phyloP scores from a whole-genome alignment of 2,888 invertebrate species.

The Mesoligia furuncula region DNA sequence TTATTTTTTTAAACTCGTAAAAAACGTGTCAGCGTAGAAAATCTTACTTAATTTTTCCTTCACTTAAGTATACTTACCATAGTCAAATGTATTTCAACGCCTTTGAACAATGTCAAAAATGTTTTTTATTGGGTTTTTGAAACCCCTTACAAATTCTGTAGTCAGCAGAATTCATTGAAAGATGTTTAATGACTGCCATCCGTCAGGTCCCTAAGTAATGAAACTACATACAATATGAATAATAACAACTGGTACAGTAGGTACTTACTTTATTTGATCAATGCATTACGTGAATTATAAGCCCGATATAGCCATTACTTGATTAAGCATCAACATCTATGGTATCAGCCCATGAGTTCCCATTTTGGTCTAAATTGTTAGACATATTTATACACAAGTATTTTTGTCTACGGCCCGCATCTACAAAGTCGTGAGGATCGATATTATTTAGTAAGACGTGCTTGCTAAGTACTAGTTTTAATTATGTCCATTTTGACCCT shows the following conservation, averaged over 20 bases:
- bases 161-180: neutral
- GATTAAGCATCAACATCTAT: neutral
- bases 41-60: too few relatives aligned
- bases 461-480: neutral
- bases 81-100: neutral
- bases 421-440: neutral
- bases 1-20: neutral
- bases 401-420: neutral
- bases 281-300: neutral
- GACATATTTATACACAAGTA: neutral
- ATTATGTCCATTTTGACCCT: slow-evolving; percentile 5
- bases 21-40: neutral
- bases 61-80: neutral
- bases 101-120: too few relatives aligned
- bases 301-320: slow-evolving; percentile 8
- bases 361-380: neutral
- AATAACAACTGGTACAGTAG: neutral
- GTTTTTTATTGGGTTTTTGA: too few relatives aligned
- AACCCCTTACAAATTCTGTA: neutral
- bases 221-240: neutral
- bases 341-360: neutral
- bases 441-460: neutral
- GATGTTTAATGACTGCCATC: neutral
- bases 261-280: slow-evolving; percentile 4
- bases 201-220: neutral